phyloP scores from a whole-genome alignment of 2,113 vertebrate genomes.

The Dolichallabes microphthalmus region DNA sequence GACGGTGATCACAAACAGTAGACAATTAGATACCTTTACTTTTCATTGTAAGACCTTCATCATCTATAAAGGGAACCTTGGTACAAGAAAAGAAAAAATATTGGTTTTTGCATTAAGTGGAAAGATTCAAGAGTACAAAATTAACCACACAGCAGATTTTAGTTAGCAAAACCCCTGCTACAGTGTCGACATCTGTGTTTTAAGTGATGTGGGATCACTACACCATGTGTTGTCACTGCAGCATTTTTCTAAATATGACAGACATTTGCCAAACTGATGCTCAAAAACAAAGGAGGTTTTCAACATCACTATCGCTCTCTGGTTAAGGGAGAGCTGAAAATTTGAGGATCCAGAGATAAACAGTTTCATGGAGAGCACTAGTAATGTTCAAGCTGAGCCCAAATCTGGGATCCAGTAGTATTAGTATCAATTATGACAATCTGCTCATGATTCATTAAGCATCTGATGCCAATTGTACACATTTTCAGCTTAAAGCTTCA shows the following conservation, averaged over 20 bases:
- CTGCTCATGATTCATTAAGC: not conserved
- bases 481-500: not conserved
- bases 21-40: constrained; percentile 30
- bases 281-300: not conserved
- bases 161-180: not conserved
- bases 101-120: not conserved
- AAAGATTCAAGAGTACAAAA: not conserved
- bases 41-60: constrained; percentile 54
- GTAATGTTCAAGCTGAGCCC: not conserved
- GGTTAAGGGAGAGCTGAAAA: not conserved
- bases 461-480: not conserved
- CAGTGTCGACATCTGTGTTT: not conserved
- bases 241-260: not conserved
- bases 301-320: not conserved
- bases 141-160: not conserved
- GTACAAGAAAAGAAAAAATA: not conserved
- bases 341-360: not conserved
- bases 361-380: no score
- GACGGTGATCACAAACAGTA: not conserved
- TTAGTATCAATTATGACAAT: not conserved
- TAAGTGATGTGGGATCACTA: not conserved
- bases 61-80: constrained; percentile 53
- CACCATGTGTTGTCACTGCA: not conserved
- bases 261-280: not conserved
- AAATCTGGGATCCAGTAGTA: not conserved